Percentiles rank a stretch among this genome's conserved stretches.
These are phyloP conservation scores for Monopis laevigella DNA, from an alignment of 2,888 invertebrate genomes.

Conservation along the genomic window DNA sequence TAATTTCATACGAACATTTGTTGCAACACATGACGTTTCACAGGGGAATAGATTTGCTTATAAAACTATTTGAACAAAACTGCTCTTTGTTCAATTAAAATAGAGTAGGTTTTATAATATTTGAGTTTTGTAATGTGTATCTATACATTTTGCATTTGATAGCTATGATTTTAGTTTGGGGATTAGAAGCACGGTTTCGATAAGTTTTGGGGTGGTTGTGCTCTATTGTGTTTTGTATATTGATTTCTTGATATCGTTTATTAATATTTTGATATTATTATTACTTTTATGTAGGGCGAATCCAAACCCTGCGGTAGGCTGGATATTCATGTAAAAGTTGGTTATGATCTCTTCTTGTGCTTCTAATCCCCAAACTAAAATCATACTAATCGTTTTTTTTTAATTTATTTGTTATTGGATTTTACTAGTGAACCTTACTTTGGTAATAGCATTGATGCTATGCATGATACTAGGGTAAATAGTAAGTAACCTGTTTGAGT, in stretches of 20 bases:
- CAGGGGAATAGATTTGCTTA: constrained; percentile 29
- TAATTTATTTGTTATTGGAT: no score
- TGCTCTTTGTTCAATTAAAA: neutral
- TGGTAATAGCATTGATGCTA: no score
- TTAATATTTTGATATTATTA: no score
- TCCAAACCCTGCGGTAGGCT: no score
- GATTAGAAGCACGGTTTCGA: constrained; percentile 2
- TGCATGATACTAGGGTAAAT: no score
- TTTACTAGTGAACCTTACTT: no score
- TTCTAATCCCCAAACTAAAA: no score
- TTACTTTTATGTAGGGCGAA: no score
- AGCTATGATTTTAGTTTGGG: constrained; percentile 5
- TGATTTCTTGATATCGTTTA: neutral
- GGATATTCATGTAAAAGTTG: no score
- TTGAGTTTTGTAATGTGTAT: neutral
- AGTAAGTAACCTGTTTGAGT: no score
- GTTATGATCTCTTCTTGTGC: no score
- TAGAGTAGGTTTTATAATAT: neutral
- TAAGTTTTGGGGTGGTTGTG: constrained; percentile 7
- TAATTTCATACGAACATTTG: constrained; percentile 36
- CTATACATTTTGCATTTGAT: neutral
- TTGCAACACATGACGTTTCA: constrained; percentile 30
- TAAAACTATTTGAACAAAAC: neutral
- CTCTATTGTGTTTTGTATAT: neutral
- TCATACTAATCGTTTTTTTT: no score